Percentiles rank a stretch among this genome's conserved stretches.
phyloP scores from a whole-genome alignment of 2,797 vertebrate genomes.

The Nasua narica region DNA sequence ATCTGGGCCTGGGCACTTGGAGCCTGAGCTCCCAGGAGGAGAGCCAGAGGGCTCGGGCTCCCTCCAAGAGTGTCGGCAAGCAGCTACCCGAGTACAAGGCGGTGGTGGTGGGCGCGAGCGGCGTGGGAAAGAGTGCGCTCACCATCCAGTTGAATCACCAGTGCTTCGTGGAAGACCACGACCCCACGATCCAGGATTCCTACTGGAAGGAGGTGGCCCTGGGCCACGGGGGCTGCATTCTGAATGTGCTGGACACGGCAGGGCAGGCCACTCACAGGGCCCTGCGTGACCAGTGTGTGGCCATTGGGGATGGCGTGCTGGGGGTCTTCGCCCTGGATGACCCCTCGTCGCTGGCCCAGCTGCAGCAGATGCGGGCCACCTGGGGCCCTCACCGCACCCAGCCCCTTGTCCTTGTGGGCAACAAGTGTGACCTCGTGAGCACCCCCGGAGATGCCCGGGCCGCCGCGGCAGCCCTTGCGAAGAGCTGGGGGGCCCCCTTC shows the following conservation, averaged over 20 bases:
- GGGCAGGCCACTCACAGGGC: constrained; percentile 95
- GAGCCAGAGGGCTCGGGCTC: not conserved
- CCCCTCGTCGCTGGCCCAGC: constrained; percentile 95
- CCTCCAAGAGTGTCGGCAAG: not conserved
- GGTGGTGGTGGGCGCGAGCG: constrained; percentile 90
- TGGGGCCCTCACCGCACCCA: constrained; percentile 85
- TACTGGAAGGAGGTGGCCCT: constrained; percentile 97
- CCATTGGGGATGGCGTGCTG: constrained; percentile 94
- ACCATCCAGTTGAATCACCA: constrained; percentile 92
- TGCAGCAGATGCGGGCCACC: constrained; percentile 95
- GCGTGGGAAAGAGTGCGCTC: constrained; percentile 91
- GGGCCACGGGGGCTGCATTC: constrained; percentile 92
- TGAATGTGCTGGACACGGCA: constrained; percentile 95
- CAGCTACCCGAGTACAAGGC: constrained; percentile 85
- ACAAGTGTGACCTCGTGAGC: constrained; percentile 95
- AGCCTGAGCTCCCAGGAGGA: not conserved
- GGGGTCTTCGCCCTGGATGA: constrained; percentile 97
- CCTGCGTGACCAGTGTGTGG: constrained; percentile 97
- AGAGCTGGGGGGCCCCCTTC: constrained; percentile 94
- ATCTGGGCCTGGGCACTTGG: constrained; percentile 23
- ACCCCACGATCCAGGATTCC: constrained; percentile 97
- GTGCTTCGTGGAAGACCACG: constrained; percentile 94
- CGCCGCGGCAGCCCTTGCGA: constrained; percentile 82
- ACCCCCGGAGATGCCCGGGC: constrained; percentile 89
- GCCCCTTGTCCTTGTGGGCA: constrained; percentile 96